phyloP scores from a whole-genome alignment of 1,140 invertebrate species.

The Megalonaias nervosa region DNA sequence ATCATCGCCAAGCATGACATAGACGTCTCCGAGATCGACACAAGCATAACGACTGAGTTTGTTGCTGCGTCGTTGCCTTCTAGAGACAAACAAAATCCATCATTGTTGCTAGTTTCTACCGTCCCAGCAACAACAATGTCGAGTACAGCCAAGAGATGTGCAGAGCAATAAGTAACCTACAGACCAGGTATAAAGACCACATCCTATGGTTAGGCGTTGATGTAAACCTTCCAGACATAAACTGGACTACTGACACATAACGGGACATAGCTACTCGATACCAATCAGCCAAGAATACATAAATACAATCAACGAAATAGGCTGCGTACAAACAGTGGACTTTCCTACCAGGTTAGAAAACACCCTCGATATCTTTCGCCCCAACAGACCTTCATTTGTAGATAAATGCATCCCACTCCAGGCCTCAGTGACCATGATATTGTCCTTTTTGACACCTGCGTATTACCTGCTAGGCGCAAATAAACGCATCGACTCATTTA shows the following conservation, averaged over 20 bases:
- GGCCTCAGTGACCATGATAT: conserved; percentile 18
- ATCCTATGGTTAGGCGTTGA: not conserved
- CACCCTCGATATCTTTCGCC: conserved; percentile 9
- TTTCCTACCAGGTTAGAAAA: not conserved
- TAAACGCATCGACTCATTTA: not conserved
- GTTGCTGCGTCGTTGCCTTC: not conserved
- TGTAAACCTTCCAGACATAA: conserved; percentile 1
- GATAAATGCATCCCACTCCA: conserved; percentile 5
- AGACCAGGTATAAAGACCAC: not conserved
- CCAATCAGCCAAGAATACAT: conserved; percentile 1
- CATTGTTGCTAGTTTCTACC: not conserved
- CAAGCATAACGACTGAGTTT: too few species aligned
- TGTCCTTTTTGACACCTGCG: not conserved
- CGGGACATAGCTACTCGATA: not conserved
- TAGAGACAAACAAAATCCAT: not conserved
- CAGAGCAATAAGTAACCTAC: not conserved
- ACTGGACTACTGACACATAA: conserved; percentile 10
- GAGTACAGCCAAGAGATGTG: not conserved
- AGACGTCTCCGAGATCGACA: not conserved
- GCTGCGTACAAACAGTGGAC: not conserved
- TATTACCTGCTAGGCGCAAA: not conserved
- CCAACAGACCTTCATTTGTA: not conserved
- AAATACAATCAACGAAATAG: conserved; percentile 11
- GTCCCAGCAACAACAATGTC: not conserved
- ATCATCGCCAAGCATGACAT: conserved; percentile 3